Evolutionary conservation across 1,140 invertebrate species (phyloP).

Genomic region (Heliconius hermathena): DNA sequence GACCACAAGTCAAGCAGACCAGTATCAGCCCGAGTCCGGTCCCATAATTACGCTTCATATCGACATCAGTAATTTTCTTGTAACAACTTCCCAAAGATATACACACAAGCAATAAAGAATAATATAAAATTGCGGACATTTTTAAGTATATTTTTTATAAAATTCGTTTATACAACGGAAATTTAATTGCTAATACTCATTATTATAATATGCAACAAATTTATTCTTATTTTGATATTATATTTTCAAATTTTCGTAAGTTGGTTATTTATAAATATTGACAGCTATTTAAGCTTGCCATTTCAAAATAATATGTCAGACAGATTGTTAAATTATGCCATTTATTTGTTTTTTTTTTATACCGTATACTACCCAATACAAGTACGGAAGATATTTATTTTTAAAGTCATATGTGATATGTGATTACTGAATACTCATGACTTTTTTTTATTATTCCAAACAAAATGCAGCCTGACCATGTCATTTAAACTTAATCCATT

Average conservation of each 20-base stretch:
- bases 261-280: not conserved
- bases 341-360: not conserved
- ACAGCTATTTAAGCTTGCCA: not conserved
- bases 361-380: not conserved
- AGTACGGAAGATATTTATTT: too few relatives aligned
- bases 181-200: not conserved
- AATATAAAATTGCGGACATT: constrained; percentile 52
- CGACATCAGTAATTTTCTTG: constrained; percentile 55
- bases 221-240: not conserved
- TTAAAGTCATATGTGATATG: too few relatives aligned
- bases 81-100: constrained; percentile 60
- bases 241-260: not conserved
- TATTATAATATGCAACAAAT: not conserved
- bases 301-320: not conserved
- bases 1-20: constrained; percentile 57
- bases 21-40: constrained; percentile 63
- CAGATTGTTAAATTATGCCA: not conserved
- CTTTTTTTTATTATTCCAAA: too few relatives aligned
- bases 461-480: too few relatives aligned
- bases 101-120: constrained; percentile 54
- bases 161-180: not conserved
- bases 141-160: not conserved
- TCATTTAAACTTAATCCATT: too few relatives aligned
- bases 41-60: constrained; percentile 61
- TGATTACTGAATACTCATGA: too few relatives aligned